Evolutionary conservation across 2,888 invertebrate genomes (phyloP), one percentile per base, ranked within the genome.

Genomic region (Globia sparganii): DNA sequence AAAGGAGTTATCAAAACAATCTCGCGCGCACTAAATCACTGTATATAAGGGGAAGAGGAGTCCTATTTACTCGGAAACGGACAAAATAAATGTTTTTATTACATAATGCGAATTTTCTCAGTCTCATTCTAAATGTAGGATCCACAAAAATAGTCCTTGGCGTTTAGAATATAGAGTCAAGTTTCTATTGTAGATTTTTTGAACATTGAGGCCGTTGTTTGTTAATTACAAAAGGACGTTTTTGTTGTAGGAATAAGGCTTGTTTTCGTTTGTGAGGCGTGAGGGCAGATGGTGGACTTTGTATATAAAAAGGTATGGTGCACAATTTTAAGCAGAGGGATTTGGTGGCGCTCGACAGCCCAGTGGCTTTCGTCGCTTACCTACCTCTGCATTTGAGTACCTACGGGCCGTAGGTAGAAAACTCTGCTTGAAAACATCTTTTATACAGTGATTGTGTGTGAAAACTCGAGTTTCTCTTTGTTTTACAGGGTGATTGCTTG

Each of bases 21-120:
- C 96, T 96, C 95, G 91, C 92, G 94, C 92, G 95, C 95, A 96
- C 96, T 96, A 96, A 96, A 96, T 96, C 96, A 96, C 93, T 87
- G 94, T 94, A 96, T 90, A 96, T 95, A 96, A 94, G 96, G 96
- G 96, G 95, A 94, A 96, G 94, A 94, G 94, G 93, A 93, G 92
- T 94, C 93, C 92, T 95, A 95, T 96, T 95, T 96, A 96, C 96
- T 95, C 94, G 92, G 94, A 95, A 95, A 96, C 96, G 95, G 94
- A 94, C 95, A 95, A 96, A 96, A 96, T 96, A 96, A 96, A 96
- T 96, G 96, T 96, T 96, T 96, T 96, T 95, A 95, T 96, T 96
- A 96, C 96, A 96, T 96, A 96, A 95, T 94, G 93, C 95, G 95
- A 94, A 93, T 94, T 95, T 96, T 96, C 96, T 96, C 95, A 91